Base-by-base conservation (phyloP, 2,797 vertebrate genomes). In the Hylomyscus alleni region DNA sequence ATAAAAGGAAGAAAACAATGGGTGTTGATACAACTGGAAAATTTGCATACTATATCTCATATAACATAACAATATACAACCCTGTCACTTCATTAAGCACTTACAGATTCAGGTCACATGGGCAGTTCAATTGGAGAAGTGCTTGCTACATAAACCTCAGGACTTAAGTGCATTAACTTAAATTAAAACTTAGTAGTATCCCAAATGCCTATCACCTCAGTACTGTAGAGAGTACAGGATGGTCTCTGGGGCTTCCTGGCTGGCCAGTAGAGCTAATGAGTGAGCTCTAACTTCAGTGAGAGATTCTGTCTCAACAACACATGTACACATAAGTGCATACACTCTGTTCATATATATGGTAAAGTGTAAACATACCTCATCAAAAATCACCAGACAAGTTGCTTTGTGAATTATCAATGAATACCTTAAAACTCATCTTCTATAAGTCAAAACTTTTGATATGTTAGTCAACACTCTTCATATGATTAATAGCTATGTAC, bases 1-100 rank as follows among this genome's bases (percentile, higher is more conserved):
- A 60, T 24, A 77, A 62, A 89, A 62, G 29, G 22, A 62, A 19
- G 47, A 50, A 44, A 11, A 6, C 29, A 26, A 50, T 26, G 8
- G 2, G 67, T 88, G 34, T 62, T 86, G 50, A 37, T 90, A 37
- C 15, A 82, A 90, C 11, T 72, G 87, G 54, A n/a, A 93, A 90
- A 87, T 80, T 26, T 89, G 37, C 12, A 95, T n/a, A 75, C 4
- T 90, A 13, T 85, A 34, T 87, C 12, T 95, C 26, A 84, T 11
- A n/a, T 19, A 83, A 78, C 15, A 24, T 19, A 89, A 67, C 75
- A 29, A 90, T 92, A 84, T 84, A 65, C 1, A 80, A 84, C 31
- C 4, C 50, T 11, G 3, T 26, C 89, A 72, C 8, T 86, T 90
- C 56, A 90, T 83, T 84, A 37, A 69, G n/a, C 24, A 82, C 13